These are phyloP conservation scores for Lateolabrax maculatus DNA, from an alignment of 2,797 vertebrate genomes.

Conservation along the genomic window DNA sequence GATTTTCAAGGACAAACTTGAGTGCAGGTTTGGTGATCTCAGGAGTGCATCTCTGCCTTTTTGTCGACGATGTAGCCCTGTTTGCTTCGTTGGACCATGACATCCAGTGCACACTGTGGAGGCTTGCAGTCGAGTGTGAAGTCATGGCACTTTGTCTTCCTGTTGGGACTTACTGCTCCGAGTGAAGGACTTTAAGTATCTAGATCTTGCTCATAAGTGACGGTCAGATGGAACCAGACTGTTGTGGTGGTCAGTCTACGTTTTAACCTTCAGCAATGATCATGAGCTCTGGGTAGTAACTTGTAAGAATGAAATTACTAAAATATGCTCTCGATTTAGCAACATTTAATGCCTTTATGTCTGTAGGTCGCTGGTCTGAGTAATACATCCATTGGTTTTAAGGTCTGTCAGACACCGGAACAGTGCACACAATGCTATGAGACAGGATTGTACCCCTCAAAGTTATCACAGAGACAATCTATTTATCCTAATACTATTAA, in stretches of 20 bases:
- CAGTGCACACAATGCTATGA: too few species aligned
- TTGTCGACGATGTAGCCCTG: slow-evolving; percentile 10
- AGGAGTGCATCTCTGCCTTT: not conserved
- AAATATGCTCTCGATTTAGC: not conserved
- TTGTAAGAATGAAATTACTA: not conserved
- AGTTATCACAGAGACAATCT: too few species aligned
- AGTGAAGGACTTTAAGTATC: not conserved
- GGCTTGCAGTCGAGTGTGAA: not conserved
- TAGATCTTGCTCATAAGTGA: not conserved
- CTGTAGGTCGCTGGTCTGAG: too few species aligned
- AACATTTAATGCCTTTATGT: not conserved
- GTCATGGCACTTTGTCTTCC: not conserved
- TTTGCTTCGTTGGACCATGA: not conserved
- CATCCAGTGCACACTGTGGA: not conserved
- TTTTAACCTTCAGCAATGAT: not conserved
- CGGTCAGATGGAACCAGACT: not conserved
- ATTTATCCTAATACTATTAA: too few species aligned
- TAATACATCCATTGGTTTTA: too few species aligned
- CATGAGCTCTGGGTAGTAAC: not conserved
- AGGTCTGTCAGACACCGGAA: too few species aligned
- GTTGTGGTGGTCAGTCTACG: not conserved
- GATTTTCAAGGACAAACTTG: not conserved
- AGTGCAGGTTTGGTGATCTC: not conserved
- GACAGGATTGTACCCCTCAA: too few species aligned
- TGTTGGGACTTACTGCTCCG: not conserved